Percentiles rank a stretch among this genome's conserved stretches.
These are phyloP conservation scores for Chrysoperla carnea DNA, from an alignment of 1,140 invertebrate genomes.

Conservation along the genomic window DNA sequence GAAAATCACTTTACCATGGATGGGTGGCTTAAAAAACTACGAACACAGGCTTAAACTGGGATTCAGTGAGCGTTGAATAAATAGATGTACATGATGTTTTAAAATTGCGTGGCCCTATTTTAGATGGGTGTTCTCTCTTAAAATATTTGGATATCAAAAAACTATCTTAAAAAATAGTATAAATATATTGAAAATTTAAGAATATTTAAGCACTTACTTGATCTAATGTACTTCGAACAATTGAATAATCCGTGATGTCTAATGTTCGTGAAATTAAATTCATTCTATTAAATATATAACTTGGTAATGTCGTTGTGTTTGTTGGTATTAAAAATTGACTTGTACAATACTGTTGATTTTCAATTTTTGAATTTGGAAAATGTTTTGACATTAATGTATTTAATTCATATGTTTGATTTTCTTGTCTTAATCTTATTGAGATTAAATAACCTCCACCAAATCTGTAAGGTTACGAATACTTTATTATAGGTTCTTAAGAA, in stretches of 20 bases:
- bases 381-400: not conserved
- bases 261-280: not conserved
- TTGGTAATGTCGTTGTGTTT: not conserved
- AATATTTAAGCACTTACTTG: not conserved
- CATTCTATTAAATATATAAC: conserved; percentile 2
- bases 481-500: too few species aligned
- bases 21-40: too few species aligned
- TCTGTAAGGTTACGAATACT: not conserved
- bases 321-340: conserved; percentile 2
- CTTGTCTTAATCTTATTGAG: not conserved
- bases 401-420: not conserved
- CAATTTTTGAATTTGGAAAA: not conserved
- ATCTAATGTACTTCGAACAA: conserved; percentile 1
- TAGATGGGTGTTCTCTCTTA: too few species aligned
- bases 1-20: too few species aligned
- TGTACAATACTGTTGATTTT: conserved; percentile 1
- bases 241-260: not conserved
- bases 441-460: conserved; percentile 1
- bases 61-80: too few species aligned
- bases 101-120: too few species aligned
- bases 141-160: too few species aligned
- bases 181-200: too few species aligned
- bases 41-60: too few species aligned
- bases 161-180: too few species aligned
- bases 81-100: too few species aligned